Evolutionary conservation across 2,888 invertebrate genomes (phyloP), one percentile per base, ranked within the genome.

Genomic region (Cactoblastis cactorum): DNA sequence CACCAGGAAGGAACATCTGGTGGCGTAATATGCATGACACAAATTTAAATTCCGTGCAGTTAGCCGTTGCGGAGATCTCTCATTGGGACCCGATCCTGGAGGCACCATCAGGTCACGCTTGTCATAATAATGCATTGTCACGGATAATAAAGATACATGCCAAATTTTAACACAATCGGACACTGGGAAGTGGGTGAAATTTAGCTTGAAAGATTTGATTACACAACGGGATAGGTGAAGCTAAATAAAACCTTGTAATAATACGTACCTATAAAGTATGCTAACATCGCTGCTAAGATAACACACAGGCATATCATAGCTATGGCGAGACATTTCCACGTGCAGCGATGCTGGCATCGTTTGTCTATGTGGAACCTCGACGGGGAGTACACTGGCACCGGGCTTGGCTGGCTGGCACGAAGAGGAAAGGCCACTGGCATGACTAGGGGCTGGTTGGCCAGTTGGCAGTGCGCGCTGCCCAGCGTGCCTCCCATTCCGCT

Each of bases 271-370:
- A 96, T 97, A 90, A 98, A 97, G 91, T 97, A 98, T 70, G 96
- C 96, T 83, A 97, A 93, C 94, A 97, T 97, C 65, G 97, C 97
- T 71, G 96, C 94, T 75, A 98, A 92, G 71, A 95, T 95, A 77
- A 97, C 95, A 77, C 95, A 94, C 72, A 98, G 92, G 80, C 97
- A 92, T 83, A 98, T 96, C 89, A 98, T 94, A 71, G 95, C 94
- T 83, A 98, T 96, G 84, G 97, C 96, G 82, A 96, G 94, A 87
- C 97, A 98, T 90, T 97, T 97, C 98, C 98, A 98, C 79, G 97
- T 96, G 92, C 98, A 98, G 67, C 96, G 93, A 84, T 96, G 96
- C 83, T 95, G 96, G 91, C 96, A 97, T 67, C 96, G 93, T 89
- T 97, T 97, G 91, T 97, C 96, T 91, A 97, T 96, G 92, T 96